Base-by-base conservation (phyloP, 2,888 invertebrate genomes). In the Drosophila dives region DNA sequence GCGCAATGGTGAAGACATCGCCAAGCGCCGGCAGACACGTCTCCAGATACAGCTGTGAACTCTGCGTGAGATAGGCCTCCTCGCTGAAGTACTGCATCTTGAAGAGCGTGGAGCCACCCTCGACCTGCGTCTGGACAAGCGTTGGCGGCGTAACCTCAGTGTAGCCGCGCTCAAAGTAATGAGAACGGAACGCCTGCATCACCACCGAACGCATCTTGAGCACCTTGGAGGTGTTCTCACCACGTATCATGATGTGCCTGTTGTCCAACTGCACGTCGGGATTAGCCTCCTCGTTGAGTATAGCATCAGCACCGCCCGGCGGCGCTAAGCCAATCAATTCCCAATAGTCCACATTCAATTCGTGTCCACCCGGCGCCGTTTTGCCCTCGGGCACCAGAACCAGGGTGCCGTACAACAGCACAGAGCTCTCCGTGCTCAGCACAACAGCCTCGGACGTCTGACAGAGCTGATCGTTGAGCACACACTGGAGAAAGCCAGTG, bases 91-190 rank as follows among this genome's bases (percentile, higher is more conserved):
- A 97, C 92, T 96, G 94, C 71, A 97, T 93, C 93, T 96, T 98
- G 93, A 99, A 99, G 23, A 99, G 95, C 0, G 99, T 99, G 10
- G 99, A 96, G 48, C 99, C 99, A 17, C 99, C 99, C 94, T 99
- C 99, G n/a, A 98, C 98, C 94, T 99, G 99, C 0, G 99, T 99
- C 94, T 99, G 99, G 34, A 99, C 99, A 58, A 99, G 94, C 0
- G 99, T 99, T 45, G 99, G 99, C 33, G 99, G 99, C 7, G 97
- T 96, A 23, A 99, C 97, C 94, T 99, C 99, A 78, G 95, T 96
- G 92, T 99, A 99, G 50, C 97, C 97, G 26, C 89, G 91, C 71
- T 95, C 94, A 66, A 95, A 94, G 93, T 97, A 99, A 93, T 99
- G 99, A 23, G 96, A 95, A 68, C 97, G 95, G 93, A 98, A 97